These are phyloP conservation scores for Helicoverpa assulta DNA, from an alignment of 2,888 invertebrate genomes.

Conservation along the genomic window DNA sequence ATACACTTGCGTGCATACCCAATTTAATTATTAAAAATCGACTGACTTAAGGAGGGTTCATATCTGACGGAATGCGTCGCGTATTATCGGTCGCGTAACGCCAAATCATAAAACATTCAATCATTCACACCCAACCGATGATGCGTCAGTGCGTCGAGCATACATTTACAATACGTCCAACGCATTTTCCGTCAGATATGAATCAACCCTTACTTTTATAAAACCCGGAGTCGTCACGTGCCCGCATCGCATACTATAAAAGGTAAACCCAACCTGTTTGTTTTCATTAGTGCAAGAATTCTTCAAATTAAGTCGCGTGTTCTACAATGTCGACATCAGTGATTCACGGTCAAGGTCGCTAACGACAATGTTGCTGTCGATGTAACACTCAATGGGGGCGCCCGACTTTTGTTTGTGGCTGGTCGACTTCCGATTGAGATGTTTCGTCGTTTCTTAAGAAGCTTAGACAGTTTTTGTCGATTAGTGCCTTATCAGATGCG, in stretches of 20 bases:
- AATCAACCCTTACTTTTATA: neutral
- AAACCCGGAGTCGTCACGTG: slow-evolving; percentile 31
- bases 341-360: slow-evolving; percentile 60
- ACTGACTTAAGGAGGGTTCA: no score
- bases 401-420: slow-evolving; percentile 26
- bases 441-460: neutral
- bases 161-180: no score
- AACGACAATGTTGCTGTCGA: slow-evolving; percentile 57
- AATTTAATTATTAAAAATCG: no score
- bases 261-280: slow-evolving; percentile 54
- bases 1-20: no score
- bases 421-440: slow-evolving; percentile 24
- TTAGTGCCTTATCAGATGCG: no score
- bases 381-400: slow-evolving; percentile 38
- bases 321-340: slow-evolving; percentile 51
- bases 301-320: slow-evolving; percentile 65
- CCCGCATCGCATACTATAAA: slow-evolving; percentile 42
- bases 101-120: no score
- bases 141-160: no score
- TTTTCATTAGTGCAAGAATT: slow-evolving; percentile 65
- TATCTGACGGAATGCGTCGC: no score
- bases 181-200: no score
- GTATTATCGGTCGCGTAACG: no score
- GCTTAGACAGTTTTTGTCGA: neutral
- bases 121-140: no score